phyloP scores from a whole-genome alignment of 2,113 vertebrate species.

The Heterotis niloticus region DNA sequence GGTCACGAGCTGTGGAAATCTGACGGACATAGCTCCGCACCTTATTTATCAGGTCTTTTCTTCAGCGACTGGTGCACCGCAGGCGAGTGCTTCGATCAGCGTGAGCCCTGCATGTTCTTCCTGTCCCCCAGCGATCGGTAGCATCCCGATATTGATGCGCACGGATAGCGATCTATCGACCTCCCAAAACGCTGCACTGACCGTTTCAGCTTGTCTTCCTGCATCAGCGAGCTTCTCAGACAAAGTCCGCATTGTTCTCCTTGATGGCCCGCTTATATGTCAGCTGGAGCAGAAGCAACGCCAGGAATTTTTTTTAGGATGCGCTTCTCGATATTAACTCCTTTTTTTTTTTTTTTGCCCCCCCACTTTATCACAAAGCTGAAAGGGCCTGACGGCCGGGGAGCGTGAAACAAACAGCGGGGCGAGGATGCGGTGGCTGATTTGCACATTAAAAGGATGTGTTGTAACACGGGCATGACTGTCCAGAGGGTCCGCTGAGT shows the following conservation, averaged over 20 bases:
- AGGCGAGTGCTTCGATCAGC: not conserved
- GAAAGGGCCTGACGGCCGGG: not conserved
- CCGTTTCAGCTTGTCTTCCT: conserved; percentile 8
- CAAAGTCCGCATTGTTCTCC: not conserved
- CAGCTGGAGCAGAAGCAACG: not conserved
- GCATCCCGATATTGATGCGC: not conserved
- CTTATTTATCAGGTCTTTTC: not conserved
- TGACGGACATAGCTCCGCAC: not conserved
- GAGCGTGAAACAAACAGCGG: not conserved
- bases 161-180: conserved; percentile 25
- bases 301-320: conserved; percentile 5
- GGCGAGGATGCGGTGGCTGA: not conserved
- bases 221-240: conserved; percentile 1
- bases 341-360: conserved; percentile 1
- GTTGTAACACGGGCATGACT: not conserved
- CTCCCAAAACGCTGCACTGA: conserved; percentile 8
- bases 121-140: not conserved
- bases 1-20: not conserved
- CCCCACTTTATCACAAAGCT: not conserved
- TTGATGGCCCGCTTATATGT: not conserved
- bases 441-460: not conserved
- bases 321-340: not conserved
- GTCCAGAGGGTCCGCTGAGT: not conserved
- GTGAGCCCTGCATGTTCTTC: not conserved
- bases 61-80: not conserved